Evolutionary conservation across 2,888 invertebrate genomes (phyloP).

Genomic region (Pheosia gnoma): DNA sequence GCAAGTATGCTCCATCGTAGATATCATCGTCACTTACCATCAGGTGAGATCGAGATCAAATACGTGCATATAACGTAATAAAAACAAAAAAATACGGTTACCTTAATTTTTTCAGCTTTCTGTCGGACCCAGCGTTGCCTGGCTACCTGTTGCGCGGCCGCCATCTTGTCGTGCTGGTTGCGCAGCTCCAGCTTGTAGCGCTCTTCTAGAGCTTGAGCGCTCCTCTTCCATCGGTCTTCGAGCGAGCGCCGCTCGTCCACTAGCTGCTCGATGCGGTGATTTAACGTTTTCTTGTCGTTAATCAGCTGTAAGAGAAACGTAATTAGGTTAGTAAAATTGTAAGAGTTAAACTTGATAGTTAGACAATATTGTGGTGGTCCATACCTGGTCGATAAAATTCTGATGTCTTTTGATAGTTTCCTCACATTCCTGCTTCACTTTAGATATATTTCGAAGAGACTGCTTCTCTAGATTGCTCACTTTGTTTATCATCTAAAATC

Average conservation of each 20-base stretch:
- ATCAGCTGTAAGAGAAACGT: constrained; percentile 84
- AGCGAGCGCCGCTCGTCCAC: constrained; percentile 86
- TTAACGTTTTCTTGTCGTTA: constrained; percentile 90
- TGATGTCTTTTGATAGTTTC: constrained; percentile 90
- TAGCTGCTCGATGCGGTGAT: constrained; percentile 89
- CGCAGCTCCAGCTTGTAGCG: constrained; percentile 90
- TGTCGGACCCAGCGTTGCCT: constrained; percentile 92
- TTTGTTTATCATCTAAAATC: constrained; percentile 73
- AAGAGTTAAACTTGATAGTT: no score
- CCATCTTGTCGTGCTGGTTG: constrained; percentile 89
- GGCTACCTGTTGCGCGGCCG: constrained; percentile 89
- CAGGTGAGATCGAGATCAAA: no score
- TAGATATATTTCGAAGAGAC: constrained; percentile 66
- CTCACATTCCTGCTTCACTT: constrained; percentile 87
- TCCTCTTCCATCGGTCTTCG: constrained; percentile 86
- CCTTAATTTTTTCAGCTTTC: constrained; percentile 94
- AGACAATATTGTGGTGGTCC: no score
- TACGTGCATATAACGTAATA: no score
- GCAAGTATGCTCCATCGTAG: no score
- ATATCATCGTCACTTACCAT: no score
- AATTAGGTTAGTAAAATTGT: neutral
- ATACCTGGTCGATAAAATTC: constrained; percentile 90
- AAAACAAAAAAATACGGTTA: no score
- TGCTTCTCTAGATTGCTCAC: constrained; percentile 76
- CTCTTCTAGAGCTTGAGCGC: constrained; percentile 88